Evolutionary conservation across 2,888 invertebrate genomes (phyloP).

Genomic region (Adelphocoris suturalis): DNA sequence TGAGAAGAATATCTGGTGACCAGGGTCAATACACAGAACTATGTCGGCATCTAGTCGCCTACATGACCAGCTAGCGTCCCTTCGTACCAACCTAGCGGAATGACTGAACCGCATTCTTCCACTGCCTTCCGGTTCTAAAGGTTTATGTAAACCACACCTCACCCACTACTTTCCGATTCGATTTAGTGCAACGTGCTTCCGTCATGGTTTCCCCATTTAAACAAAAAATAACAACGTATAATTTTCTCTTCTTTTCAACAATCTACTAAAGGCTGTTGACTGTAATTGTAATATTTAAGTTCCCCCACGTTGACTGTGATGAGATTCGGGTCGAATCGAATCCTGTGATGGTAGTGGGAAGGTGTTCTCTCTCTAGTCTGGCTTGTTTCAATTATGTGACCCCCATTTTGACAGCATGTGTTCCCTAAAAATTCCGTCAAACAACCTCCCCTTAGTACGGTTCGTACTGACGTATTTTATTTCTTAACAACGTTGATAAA

Average conservation of each 20-base stretch:
- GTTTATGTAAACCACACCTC: background rate
- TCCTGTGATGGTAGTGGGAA: too few species aligned
- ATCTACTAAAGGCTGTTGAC: too few species aligned
- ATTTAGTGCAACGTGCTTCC: background rate
- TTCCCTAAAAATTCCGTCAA: background rate
- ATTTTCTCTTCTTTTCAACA: too few species aligned
- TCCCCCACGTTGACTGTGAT: background rate
- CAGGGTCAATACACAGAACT: slow-evolving; percentile 92
- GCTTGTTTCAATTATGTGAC: background rate
- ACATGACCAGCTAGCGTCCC: slow-evolving; percentile 82
- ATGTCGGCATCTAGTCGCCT: slow-evolving; percentile 92
- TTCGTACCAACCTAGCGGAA: background rate
- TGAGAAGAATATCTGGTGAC: slow-evolving; percentile 93
- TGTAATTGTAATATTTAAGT: background rate
- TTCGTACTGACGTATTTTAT: background rate
- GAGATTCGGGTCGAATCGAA: background rate
- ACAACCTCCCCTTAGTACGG: background rate
- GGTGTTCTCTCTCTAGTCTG: background rate
- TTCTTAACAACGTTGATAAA: background rate
- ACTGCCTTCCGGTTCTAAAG: background rate
- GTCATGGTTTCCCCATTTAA: too few species aligned
- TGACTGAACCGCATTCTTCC: background rate
- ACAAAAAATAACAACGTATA: too few species aligned
- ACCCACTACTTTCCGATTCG: background rate
- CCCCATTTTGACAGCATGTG: background rate